These are phyloP conservation scores for Seriola dumerili DNA, from an alignment of 2,113 vertebrate species.

Conservation along the genomic window DNA sequence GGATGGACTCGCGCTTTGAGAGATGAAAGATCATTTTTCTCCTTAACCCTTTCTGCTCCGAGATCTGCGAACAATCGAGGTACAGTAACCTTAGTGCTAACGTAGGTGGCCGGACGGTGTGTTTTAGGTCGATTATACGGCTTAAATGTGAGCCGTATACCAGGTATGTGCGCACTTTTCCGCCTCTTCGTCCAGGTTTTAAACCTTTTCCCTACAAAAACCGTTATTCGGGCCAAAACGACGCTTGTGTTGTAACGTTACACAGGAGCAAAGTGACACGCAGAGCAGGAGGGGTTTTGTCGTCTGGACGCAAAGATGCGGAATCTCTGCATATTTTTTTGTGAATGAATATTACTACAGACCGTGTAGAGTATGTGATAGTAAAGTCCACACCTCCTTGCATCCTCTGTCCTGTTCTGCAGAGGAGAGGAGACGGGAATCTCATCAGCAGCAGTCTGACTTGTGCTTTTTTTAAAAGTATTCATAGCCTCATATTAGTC, in stretches of 20 bases:
- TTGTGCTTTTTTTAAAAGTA: background rate
- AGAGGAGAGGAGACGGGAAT: conserved; percentile 1
- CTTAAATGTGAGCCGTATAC: background rate
- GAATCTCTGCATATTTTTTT: conserved; percentile 53
- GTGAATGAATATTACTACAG: conserved; percentile 63
- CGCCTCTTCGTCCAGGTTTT: background rate
- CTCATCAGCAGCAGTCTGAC: conserved; percentile 25
- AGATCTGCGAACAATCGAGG: conserved; percentile 82
- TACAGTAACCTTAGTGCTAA: conserved; percentile 73
- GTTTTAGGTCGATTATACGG: background rate
- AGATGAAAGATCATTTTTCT: conserved; percentile 84
- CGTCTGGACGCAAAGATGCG: conserved; percentile 34
- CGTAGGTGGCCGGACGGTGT: background rate
- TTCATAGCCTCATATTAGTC: conserved; percentile 12
- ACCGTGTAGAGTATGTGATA: conserved; percentile 19
- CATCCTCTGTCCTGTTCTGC: conserved; percentile 43
- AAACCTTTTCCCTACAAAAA: background rate
- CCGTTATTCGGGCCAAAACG: conserved; percentile 26
- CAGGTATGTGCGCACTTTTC: background rate
- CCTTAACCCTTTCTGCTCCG: conserved; percentile 83
- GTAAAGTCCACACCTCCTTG: conserved; percentile 53
- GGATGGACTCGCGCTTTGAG: conserved; percentile 74
- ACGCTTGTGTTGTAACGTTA: conserved; percentile 15
- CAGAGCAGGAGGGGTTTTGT: conserved; percentile 16
- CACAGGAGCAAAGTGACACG: conserved; percentile 7